These are phyloP conservation scores for Amblyraja radiata DNA, from an alignment of 2,797 vertebrate species.

Conservation along the genomic window DNA sequence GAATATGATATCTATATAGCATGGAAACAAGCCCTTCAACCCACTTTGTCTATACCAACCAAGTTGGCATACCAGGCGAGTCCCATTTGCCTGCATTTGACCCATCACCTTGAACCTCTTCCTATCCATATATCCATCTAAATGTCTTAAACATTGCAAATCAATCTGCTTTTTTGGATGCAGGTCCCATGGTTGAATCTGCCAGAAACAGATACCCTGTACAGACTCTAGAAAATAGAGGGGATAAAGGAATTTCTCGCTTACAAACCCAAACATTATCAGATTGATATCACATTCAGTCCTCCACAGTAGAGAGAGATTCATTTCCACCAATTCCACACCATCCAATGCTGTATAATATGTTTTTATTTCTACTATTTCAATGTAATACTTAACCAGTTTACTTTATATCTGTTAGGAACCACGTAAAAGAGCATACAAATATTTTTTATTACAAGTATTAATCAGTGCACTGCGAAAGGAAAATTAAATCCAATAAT, in stretches of 20 bases:
- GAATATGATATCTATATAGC: no score
- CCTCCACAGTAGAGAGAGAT: neutral
- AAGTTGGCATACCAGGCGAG: no score
- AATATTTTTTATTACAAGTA: neutral
- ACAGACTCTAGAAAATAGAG: neutral
- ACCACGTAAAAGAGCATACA: neutral
- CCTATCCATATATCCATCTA: no score
- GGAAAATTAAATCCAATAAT: neutral
- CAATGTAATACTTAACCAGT: neutral
- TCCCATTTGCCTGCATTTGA: no score
- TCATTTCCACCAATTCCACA: neutral
- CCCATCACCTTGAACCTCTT: no score
- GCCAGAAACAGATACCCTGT: neutral
- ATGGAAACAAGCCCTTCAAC: no score
- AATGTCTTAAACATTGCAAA: no score
- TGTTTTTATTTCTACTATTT: neutral
- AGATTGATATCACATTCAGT: neutral
- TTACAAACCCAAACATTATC: neutral
- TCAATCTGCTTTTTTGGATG: neutral
- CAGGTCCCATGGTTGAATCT: neutral
- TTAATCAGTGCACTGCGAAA: neutral
- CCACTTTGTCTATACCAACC: no score
- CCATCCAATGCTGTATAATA: neutral
- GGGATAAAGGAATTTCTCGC: neutral
- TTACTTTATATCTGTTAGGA: neutral